phyloP scores from a whole-genome alignment of 2,797 vertebrate genomes.

The Centropyge bicolor region DNA sequence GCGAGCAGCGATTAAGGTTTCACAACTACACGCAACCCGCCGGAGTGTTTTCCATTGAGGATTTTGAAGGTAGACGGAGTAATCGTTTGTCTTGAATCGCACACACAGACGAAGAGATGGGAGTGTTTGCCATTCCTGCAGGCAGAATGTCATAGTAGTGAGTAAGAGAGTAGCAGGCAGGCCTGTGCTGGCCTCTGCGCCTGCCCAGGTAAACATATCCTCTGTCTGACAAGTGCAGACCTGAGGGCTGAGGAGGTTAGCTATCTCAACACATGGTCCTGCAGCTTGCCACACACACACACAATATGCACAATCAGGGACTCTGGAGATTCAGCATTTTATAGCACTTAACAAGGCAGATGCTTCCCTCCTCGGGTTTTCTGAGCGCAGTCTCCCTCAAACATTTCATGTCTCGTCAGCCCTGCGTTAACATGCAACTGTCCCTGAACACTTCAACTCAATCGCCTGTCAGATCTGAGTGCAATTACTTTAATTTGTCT shows the following conservation, averaged over 20 bases:
- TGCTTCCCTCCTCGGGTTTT: slow-evolving; percentile 43
- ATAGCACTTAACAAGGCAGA: slow-evolving; percentile 49
- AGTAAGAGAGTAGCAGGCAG: slow-evolving; percentile 79
- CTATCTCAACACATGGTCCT: slow-evolving; percentile 56
- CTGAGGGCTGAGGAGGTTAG: slow-evolving; percentile 71
- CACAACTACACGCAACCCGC: slow-evolving; percentile 44
- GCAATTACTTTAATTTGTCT: slow-evolving; percentile 77
- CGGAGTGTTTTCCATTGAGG: slow-evolving; percentile 72
- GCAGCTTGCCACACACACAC: slow-evolving; percentile 59
- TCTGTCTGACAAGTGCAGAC: slow-evolving; percentile 80
- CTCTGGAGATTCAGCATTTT: slow-evolving; percentile 50
- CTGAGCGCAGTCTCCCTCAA: slow-evolving; percentile 16
- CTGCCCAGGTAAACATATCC: slow-evolving; percentile 81
- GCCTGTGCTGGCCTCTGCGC: slow-evolving; percentile 78
- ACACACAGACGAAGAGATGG: slow-evolving; percentile 56
- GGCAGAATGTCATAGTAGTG: slow-evolving; percentile 83
- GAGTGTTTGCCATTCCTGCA: slow-evolving; percentile 77
- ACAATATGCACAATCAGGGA: slow-evolving; percentile 13
- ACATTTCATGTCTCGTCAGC: slow-evolving; percentile 47
- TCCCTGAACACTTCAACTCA: slow-evolving; percentile 58
- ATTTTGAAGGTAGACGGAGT: slow-evolving; percentile 65
- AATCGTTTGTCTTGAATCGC: slow-evolving; percentile 68
- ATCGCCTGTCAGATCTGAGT: slow-evolving; percentile 69
- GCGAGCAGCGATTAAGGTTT: slow-evolving; percentile 61
- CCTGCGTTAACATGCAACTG: slow-evolving; percentile 48